Percentiles rank a stretch among this genome's conserved stretches.
phyloP scores from a whole-genome alignment of 2,113 vertebrate species.

The Garra rufa region DNA sequence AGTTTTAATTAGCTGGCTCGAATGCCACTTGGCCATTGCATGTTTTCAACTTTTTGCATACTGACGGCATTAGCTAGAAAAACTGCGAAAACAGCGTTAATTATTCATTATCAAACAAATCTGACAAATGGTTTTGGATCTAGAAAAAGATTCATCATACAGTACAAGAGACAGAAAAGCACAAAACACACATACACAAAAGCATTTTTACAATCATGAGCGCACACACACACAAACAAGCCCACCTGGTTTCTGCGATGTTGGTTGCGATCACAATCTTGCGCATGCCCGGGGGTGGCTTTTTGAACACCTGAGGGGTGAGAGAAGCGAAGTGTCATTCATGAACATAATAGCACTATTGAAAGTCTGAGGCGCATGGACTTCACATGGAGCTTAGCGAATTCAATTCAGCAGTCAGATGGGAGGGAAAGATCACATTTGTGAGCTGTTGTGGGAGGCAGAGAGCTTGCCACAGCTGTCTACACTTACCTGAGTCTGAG shows the following conservation, averaged over 20 bases:
- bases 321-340: background rate
- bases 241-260: slow-evolving; percentile 97
- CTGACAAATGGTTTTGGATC: background rate
- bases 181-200: slow-evolving; percentile 4
- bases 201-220: background rate
- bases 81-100: slow-evolving; percentile 54
- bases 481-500: slow-evolving; percentile 90
- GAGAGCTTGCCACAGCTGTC: slow-evolving; percentile 29
- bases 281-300: slow-evolving; percentile 90
- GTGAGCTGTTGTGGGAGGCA: background rate
- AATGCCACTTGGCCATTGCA: slow-evolving; percentile 16
- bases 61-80: slow-evolving; percentile 52
- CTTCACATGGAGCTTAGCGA: background rate
- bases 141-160: slow-evolving; percentile 2
- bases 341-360: background rate
- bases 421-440: background rate
- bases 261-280: slow-evolving; percentile 99
- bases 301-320: slow-evolving; percentile 92
- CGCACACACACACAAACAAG: slow-evolving; percentile 21
- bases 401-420: slow-evolving; percentile 24
- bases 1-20: slow-evolving; percentile 30
- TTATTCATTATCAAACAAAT: slow-evolving; percentile 43
- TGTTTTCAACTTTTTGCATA: slow-evolving; percentile 21
- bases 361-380: background rate
- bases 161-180: background rate